Base-by-base conservation (phyloP, 2,888 invertebrate species). In the Caenorhabditis auriculariae region DNA sequence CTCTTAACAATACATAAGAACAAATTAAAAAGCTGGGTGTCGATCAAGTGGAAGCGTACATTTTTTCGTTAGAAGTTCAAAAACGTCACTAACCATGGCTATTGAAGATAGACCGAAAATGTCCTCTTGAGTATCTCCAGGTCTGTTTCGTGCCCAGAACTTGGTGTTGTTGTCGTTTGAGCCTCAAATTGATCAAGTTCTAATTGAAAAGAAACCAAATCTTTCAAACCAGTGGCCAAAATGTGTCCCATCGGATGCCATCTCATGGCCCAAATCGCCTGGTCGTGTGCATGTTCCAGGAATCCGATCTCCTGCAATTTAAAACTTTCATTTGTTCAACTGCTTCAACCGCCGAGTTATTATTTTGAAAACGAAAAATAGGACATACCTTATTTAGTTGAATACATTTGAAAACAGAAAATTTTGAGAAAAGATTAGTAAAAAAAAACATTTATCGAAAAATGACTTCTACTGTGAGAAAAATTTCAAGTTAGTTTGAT, bases 191-290 rank as follows among this genome's bases (percentile, higher is more conserved):
- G 21, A 39, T 5, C 2, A 23, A 17, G n/a, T 46, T 5, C n/a
- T n/a, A n/a, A n/a, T n/a, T n/a, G n/a, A n/a, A n/a, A n/a, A n/a
- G n/a, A 9, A 35, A 9, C 35, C 9, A 12, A 35, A n/a, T n/a
- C n/a, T n/a, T n/a, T n/a, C n/a, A n/a, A n/a, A 54, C 78, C 98
- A 3, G 96, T 94, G 81, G 94, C 95, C 29, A 99, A 86, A 76
- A 99, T 96, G 81, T 99, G 98, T 0, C 98, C 98, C 19, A 98
- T 85, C 0, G 98, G 98, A 86, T 99, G 98, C 98, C 98, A 99
- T 28, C 94, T 93, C 81, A 98, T 86, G 15, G 93, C 92, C 98
- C 98, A 99, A 3, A 98, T 94, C 81, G 81, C 76, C 59, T 81
- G 81, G 83, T 99, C 98, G 84, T 99, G 98, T 2, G 98, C 98